Base-by-base conservation (phyloP, 2,888 invertebrate species). In the Lasiommata megera region DNA sequence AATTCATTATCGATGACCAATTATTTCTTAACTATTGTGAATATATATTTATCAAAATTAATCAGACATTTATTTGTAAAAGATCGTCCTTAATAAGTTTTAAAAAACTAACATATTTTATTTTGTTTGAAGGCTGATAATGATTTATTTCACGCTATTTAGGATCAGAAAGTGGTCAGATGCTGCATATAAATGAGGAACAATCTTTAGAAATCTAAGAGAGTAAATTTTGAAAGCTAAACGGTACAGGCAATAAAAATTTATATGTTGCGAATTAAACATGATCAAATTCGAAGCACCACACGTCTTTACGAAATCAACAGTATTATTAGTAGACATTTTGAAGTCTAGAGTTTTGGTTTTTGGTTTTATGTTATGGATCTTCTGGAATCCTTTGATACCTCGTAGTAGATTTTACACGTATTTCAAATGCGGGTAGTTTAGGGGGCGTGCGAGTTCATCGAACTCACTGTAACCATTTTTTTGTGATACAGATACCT, bases 181-280 rank as follows among this genome's bases (percentile, higher is more conserved):
- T 28, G 28, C 51, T 56, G 56, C 51, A 59, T 59, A 59, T 47
- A 17, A 56, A 59, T 56, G 47, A 59, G 46, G 56, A 51, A 59
- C 52, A 52, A 59, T 51, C 41, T 55, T 29, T 53, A 54, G 43
- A 56, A 55, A 56, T 48, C 41, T 34, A 51, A 37, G 23, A 48
- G 12, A 48, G 36, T 36, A 9, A 37, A 14, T 31, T 47, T 47
- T 48, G 48, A 46, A 59, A 55, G 17, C 16, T 54, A 12, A 46
- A 58, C 58, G 46, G 46, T 46, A 54, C 11, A 17, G 14, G 38
- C 48, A 36, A 48, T 48, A 38, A 48, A 48, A 41, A 23, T 55
- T 41, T 17, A 48, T 48, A 29, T 31, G 3, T 23, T 23, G 3
- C 5, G 23, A 23, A 5, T 23, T 23, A 5, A 23, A 23, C 23